A percentile compares a stretch with the other conserved stretches of the same genome.
Evolutionary conservation across 2,888 invertebrate species (phyloP).

Genomic region (Anodontia alba): DNA sequence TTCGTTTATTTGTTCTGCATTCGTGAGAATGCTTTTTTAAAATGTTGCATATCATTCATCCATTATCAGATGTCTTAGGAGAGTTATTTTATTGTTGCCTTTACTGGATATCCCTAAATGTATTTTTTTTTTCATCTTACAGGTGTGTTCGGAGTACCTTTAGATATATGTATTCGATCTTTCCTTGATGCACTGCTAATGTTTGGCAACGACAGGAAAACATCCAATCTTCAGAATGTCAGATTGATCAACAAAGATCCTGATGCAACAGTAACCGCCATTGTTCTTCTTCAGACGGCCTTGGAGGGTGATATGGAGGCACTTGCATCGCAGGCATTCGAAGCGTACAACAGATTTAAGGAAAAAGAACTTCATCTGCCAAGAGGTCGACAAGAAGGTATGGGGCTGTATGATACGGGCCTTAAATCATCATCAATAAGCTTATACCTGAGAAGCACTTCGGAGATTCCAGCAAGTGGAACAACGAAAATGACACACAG

Average conservation of each 20-base stretch:
- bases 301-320: conserved; percentile 25
- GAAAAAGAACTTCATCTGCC: conserved; percentile 41
- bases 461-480: background rate
- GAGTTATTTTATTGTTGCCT: too few relatives aligned
- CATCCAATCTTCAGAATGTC: conserved; percentile 40
- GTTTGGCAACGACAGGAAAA: conserved; percentile 24
- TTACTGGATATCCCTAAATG: too few relatives aligned
- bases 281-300: conserved; percentile 50
- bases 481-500: background rate
- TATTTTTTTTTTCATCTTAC: background rate
- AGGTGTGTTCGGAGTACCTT: conserved; percentile 72
- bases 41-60: too few relatives aligned
- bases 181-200: conserved; percentile 62
- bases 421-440: background rate
- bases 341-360: background rate
- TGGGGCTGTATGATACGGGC: background rate
- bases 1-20: too few relatives aligned
- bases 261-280: conserved; percentile 52
- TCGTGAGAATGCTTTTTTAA: too few relatives aligned
- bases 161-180: conserved; percentile 62
- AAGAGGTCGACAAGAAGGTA: conserved; percentile 34
- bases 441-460: background rate
- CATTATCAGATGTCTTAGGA: too few relatives aligned
- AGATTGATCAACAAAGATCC: conserved; percentile 62
- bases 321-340: conserved; percentile 37